Evolutionary conservation across 2,113 vertebrate genomes (phyloP), one percentile per base, ranked within the genome.

Genomic region (Sitta europaea): DNA sequence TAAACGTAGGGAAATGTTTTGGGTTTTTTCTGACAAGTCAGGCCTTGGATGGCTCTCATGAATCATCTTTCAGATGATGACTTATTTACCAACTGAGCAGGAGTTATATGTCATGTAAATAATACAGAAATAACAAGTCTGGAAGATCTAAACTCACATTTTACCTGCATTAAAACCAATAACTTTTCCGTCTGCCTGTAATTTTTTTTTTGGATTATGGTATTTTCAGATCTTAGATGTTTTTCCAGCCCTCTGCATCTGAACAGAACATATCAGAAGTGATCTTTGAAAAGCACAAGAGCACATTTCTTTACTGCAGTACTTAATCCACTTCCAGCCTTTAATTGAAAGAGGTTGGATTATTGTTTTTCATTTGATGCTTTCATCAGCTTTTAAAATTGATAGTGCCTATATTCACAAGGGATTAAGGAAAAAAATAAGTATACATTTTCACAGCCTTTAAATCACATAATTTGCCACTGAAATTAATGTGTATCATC

Each of bases 341-440:
- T 97, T 95, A 96, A 95, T 89, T 95, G 61, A 96, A 95, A 97
- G 88, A 79, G 76, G 74, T 87, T 97, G 62, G 82, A 71, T 95
- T 96, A 71, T 89, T 97, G 70, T 97, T 96, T 96, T 90, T 94
- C 66, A 73, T 94, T 86, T 91, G 91, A 89, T 81, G 80, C 66
- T 97, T 97, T 95, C 71, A 95, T 94, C 71, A 86, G 25, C 65
- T 91, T 96, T 93, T 86, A 86, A 95, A 94, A 85, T 54, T 95
- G 84, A 90, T 95, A 97, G 78, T 79, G 35, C 48, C 36, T 93
- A 72, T 86, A 88, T 92, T 94, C 83, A 88, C 40, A 66, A 91
- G 86, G 63, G 94, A 94, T 88, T 93, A 94, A 95, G 76, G 43
- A 83, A 95, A 70, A 97, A 92, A 96, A 91, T 76, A 92, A 86